Percentiles rank a stretch among this genome's conserved stretches.
These are phyloP conservation scores for Ectemnius lituratus DNA, from an alignment of 2,888 invertebrate genomes.

Conservation along the genomic window DNA sequence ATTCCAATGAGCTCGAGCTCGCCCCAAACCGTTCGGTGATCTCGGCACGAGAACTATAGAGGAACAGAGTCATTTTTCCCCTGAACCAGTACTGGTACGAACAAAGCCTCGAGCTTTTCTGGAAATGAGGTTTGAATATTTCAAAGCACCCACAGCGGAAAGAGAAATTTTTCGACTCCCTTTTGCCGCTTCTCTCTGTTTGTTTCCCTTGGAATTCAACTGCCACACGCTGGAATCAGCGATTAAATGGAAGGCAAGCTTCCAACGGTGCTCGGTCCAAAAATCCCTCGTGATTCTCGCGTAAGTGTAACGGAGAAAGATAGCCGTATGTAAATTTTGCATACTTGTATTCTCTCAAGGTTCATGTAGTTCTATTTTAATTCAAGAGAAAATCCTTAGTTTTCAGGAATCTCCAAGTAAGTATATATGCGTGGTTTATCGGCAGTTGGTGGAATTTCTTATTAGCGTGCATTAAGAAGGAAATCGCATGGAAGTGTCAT, in stretches of 20 bases:
- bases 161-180: slow-evolving; percentile 4
- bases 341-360: not conserved
- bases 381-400: not conserved
- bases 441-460: no score
- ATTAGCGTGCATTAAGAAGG: no score
- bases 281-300: not conserved
- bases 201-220: not conserved
- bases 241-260: slow-evolving; percentile 1
- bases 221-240: not conserved
- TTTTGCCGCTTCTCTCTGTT: not conserved
- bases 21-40: slow-evolving; percentile 10
- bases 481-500: slow-evolving; percentile 12
- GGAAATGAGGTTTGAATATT: slow-evolving; percentile 4
- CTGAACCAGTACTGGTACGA: not conserved
- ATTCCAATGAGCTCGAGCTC: slow-evolving; percentile 44
- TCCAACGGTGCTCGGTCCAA: not conserved
- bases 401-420: no score
- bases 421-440: no score
- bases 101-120: not conserved
- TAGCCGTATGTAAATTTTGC: not conserved
- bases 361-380: not conserved
- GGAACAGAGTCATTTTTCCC: not conserved
- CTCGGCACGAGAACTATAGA: not conserved
- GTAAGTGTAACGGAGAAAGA: not conserved
- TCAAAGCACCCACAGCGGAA: not conserved